phyloP scores from a whole-genome alignment of 2,113 vertebrate species.

The Rallus limicola region DNA sequence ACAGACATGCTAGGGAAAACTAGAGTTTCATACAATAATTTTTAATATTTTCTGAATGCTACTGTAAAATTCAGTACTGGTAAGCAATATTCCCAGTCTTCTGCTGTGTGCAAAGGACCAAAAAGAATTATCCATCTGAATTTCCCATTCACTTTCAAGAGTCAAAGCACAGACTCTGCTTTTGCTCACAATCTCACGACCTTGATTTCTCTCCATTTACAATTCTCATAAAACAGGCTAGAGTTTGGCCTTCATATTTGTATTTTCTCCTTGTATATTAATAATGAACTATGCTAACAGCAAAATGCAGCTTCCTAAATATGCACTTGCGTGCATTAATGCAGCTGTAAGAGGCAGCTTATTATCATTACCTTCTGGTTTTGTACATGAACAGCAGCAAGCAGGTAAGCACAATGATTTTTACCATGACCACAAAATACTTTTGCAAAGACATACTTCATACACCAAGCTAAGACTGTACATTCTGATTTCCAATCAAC shows the following conservation, averaged over 20 bases:
- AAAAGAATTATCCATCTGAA: background rate
- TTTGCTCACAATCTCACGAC: background rate
- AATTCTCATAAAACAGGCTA: background rate
- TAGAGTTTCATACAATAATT: background rate
- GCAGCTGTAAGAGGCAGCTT: background rate
- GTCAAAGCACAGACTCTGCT: background rate
- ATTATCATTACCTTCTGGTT: background rate
- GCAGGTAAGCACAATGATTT: background rate
- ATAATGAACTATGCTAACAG: background rate
- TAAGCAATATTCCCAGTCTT: background rate
- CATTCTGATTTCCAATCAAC: background rate
- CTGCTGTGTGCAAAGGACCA: background rate
- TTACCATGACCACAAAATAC: fast-evolving
- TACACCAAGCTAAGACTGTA: background rate
- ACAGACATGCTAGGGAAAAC: background rate
- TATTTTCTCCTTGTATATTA: background rate
- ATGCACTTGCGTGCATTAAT: background rate
- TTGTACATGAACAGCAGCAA: background rate
- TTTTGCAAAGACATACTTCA: background rate
- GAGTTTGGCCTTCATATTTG: background rate
- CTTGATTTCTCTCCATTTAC: background rate
- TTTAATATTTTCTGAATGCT: background rate
- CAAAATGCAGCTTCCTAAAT: background rate
- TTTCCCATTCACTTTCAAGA: background rate
- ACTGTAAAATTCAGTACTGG: background rate